Conservation (phyloP, 2,888 invertebrate genomes). For the Crematogaster levior region DNA sequence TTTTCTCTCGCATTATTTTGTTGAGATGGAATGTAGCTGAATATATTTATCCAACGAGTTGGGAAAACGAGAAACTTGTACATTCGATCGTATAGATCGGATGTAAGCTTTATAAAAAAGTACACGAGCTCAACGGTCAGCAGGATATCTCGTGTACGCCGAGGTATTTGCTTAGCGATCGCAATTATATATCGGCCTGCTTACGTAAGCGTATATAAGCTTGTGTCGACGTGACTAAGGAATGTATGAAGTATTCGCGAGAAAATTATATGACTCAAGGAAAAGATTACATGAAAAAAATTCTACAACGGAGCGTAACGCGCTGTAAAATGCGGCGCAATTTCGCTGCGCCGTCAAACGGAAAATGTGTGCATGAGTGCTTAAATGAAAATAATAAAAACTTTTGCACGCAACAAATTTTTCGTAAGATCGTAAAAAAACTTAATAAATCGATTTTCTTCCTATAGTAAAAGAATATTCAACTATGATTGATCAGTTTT, state of each 20-base stretch:
- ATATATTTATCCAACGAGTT: no score
- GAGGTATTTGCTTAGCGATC: background rate
- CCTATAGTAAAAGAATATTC: no score
- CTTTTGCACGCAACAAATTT: no score
- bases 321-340: background rate
- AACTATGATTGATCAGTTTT: no score
- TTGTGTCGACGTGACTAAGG: background rate
- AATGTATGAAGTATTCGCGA: background rate
- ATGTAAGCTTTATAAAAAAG: background rate
- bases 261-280: conserved; percentile 31
- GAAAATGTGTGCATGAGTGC: background rate
- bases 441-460: no score
- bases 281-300: conserved; percentile 12
- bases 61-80: background rate
- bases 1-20: background rate
- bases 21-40: background rate
- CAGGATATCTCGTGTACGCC: background rate
- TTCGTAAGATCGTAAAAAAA: no score
- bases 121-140: background rate
- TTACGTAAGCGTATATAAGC: conserved; percentile 17
- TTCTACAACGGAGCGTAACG: background rate
- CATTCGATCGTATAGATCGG: background rate
- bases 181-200: conserved; percentile 14
- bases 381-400: no score
- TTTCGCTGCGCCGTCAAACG: conserved; percentile 16